phyloP scores from a whole-genome alignment of 2,113 vertebrate genomes.

The Mobula birostris region DNA sequence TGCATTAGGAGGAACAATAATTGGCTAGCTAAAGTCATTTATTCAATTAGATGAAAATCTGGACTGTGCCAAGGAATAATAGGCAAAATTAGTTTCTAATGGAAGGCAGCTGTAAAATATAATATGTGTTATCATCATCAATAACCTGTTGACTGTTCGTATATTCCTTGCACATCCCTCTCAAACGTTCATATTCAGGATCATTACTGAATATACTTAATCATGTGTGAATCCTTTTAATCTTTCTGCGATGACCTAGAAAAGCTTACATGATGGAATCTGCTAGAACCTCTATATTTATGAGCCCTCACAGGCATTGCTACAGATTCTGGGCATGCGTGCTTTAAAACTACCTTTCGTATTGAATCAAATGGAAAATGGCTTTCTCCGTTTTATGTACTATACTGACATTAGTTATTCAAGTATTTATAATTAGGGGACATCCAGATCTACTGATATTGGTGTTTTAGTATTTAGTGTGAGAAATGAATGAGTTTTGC shows the following conservation, averaged over 20 bases:
- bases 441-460: neutral
- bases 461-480: neutral
- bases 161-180: constrained; percentile 1
- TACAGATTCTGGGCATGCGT: neutral
- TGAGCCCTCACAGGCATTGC: neutral
- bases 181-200: neutral
- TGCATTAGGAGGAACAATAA: constrained; percentile 48
- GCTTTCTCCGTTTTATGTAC: neutral
- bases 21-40: constrained; percentile 47
- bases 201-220: constrained; percentile 20
- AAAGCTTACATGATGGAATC: neutral
- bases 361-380: neutral
- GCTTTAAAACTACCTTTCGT: neutral
- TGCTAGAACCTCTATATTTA: neutral
- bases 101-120: constrained; percentile 35
- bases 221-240: constrained; percentile 27
- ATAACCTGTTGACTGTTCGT: neutral
- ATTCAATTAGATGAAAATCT: constrained; percentile 52
- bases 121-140: constrained; percentile 19
- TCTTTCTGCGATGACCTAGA: neutral
- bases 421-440: neutral
- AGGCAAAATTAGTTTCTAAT: constrained; percentile 31
- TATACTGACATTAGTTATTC: neutral
- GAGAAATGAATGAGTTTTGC: neutral
- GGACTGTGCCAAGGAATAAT: constrained; percentile 43